Percentiles rank a stretch among this genome's conserved stretches.
phyloP scores from a whole-genome alignment of 2,888 invertebrate species.

The Drosophila merina region DNA sequence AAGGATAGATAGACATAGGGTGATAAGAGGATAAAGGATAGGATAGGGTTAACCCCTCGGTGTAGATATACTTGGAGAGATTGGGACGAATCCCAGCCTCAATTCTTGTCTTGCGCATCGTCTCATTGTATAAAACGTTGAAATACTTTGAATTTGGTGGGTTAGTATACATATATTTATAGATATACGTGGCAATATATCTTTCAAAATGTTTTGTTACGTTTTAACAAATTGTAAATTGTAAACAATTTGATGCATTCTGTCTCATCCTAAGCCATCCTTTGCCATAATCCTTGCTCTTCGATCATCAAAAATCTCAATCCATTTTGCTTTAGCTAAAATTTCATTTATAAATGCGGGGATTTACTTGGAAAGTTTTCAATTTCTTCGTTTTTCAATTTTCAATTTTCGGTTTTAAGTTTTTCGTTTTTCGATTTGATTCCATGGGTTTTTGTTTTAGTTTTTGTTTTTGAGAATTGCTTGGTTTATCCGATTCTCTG shows the following conservation, averaged over 20 bases:
- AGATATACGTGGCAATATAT: conserved; percentile 62
- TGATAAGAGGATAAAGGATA: neutral
- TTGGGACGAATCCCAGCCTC: neutral
- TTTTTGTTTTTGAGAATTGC: conserved; percentile 12
- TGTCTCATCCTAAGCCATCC: conserved; percentile 13
- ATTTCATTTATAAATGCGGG: conserved; percentile 55
- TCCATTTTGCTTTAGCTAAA: conserved; percentile 20
- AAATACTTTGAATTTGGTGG: conserved; percentile 81
- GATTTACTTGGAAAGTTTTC: conserved; percentile 42
- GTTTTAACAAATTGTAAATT: conserved; percentile 54
- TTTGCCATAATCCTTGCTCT: neutral
- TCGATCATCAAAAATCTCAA: neutral
- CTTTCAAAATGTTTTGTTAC: conserved; percentile 70
- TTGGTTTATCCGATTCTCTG: conserved; percentile 38
- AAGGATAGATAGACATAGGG: neutral
- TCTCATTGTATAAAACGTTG: conserved; percentile 70
- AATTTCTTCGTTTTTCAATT: conserved; percentile 5
- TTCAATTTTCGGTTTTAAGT: conserved; percentile 6
- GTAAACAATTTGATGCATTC: conserved; percentile 56
- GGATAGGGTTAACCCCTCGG: neutral
- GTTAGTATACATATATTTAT: conserved; percentile 77
- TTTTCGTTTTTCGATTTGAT: neutral
- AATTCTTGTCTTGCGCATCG: conserved; percentile 27
- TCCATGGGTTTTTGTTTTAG: neutral
- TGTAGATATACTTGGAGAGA: neutral